A percentile compares a stretch with the other conserved stretches of the same genome.
Conservation (phyloP, 30 jellyfish, hydroid and myxozoan species). For the Aurelia coerulea region DNA sequence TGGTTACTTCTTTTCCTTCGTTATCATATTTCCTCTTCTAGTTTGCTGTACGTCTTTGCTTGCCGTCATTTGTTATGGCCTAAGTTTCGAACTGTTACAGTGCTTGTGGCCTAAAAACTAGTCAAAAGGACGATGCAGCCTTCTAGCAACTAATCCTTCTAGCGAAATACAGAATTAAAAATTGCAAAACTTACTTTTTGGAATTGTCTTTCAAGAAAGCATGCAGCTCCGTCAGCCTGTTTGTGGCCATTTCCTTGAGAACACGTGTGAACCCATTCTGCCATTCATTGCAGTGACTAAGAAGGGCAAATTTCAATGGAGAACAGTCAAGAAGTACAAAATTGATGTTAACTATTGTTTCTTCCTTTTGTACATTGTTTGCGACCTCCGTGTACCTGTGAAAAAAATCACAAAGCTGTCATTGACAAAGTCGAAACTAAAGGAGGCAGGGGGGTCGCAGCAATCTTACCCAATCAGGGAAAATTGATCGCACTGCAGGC, state of each 20-base stretch:
- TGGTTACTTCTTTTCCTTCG: too few species aligned
- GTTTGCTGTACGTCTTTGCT: too few species aligned
- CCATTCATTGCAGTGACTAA: slow-evolving; percentile 98
- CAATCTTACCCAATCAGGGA: too few species aligned
- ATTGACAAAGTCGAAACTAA: neutral
- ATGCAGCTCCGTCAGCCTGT: slow-evolving; percentile 82
- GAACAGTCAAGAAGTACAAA: slow-evolving; percentile 93
- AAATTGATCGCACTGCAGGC: too few species aligned
- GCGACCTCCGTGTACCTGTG: slow-evolving; percentile 95
- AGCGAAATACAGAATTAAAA: too few species aligned
- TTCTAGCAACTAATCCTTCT: too few species aligned
- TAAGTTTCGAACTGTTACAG: too few species aligned
- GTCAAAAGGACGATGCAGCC: too few species aligned
- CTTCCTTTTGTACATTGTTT: slow-evolving; percentile 95
- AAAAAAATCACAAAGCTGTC: neutral
- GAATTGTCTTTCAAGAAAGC: slow-evolving; percentile 72
- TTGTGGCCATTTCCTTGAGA: slow-evolving; percentile 90
- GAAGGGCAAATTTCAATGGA: slow-evolving; percentile 88
- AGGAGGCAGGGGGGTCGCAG: too few species aligned
- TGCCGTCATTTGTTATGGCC: too few species aligned
- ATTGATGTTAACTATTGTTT: slow-evolving; percentile 80
- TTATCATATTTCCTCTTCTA: too few species aligned
- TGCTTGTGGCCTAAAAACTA: too few species aligned
- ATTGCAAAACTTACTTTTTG: slow-evolving; percentile 33
- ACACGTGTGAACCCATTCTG: slow-evolving; percentile 96